phyloP scores from a whole-genome alignment of 2,113 vertebrate genomes.

The Cyanistes caeruleus region DNA sequence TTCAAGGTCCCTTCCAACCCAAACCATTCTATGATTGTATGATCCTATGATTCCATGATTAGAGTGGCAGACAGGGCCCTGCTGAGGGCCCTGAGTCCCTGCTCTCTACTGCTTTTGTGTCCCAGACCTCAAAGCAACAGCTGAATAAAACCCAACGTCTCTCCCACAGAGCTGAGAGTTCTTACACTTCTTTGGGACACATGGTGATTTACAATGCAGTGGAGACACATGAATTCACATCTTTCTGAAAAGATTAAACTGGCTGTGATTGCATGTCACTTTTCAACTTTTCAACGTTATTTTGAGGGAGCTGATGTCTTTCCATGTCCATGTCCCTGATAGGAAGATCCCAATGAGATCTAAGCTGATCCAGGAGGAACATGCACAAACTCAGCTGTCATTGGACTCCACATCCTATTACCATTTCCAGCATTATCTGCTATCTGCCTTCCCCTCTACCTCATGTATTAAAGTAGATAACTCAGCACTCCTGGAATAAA shows the following conservation, averaged over 20 bases:
- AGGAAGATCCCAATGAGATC: neutral
- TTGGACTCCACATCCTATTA: neutral
- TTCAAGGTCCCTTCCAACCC: neutral
- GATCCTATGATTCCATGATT: neutral
- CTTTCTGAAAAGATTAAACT: neutral
- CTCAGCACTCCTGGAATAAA: neutral
- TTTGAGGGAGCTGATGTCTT: neutral
- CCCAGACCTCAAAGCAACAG: neutral
- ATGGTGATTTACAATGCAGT: neutral
- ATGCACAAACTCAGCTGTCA: neutral
- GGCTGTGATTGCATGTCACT: neutral
- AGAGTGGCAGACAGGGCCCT: neutral
- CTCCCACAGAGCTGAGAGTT: accelerated
- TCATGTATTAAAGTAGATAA: neutral
- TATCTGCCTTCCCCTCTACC: neutral
- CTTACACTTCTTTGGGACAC: neutral
- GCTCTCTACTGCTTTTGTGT: neutral
- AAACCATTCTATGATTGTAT: neutral
- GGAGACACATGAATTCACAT: neutral
- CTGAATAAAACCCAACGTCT: neutral
- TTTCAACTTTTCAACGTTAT: neutral
- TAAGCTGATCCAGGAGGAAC: neutral
- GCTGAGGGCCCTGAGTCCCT: neutral
- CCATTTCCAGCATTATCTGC: neutral
- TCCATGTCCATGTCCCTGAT: neutral